Conservation (phyloP, 30 jellyfish, hydroid and myxozoan species). For the Kudoa iwatai region DNA sequence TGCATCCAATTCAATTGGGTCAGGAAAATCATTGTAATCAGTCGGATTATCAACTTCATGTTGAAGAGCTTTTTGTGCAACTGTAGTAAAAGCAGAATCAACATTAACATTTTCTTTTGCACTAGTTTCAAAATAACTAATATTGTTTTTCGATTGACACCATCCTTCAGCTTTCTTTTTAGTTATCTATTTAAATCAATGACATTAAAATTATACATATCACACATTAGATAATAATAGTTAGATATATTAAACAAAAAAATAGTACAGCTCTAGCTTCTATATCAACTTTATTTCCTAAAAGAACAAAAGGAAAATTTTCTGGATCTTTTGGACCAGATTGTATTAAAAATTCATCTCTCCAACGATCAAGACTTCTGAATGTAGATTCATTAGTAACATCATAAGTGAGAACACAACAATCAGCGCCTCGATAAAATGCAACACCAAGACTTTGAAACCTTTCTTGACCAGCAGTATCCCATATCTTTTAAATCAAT, state of each 20-base stretch:
- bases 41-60: constrained; percentile 91
- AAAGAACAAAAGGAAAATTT: constrained; percentile 84
- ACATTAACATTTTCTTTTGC: too few relatives aligned
- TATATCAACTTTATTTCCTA: constrained; percentile 82
- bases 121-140: constrained; percentile 81
- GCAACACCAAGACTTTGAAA: constrained; percentile 94
- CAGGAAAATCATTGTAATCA: constrained; percentile 85
- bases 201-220: too few relatives aligned
- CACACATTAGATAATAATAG: not conserved
- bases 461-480: constrained; percentile 95
- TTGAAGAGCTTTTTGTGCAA: constrained; percentile 79
- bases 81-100: constrained; percentile 81
- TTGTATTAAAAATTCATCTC: constrained; percentile 89
- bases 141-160: constrained; percentile 83
- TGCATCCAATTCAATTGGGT: constrained; percentile 62
- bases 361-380: constrained; percentile 81
- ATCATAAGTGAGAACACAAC: constrained; percentile 86
- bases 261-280: constrained; percentile 80
- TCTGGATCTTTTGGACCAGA: constrained; percentile 98
- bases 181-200: constrained; percentile 15
- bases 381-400: constrained; percentile 80
- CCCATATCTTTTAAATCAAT: constrained; percentile 46
- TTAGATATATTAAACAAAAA: not conserved
- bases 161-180: constrained; percentile 97
- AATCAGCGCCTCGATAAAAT: constrained; percentile 93